Evolutionary conservation across 2,888 invertebrate genomes (phyloP).

Genomic region (Sussaba pulchella): DNA sequence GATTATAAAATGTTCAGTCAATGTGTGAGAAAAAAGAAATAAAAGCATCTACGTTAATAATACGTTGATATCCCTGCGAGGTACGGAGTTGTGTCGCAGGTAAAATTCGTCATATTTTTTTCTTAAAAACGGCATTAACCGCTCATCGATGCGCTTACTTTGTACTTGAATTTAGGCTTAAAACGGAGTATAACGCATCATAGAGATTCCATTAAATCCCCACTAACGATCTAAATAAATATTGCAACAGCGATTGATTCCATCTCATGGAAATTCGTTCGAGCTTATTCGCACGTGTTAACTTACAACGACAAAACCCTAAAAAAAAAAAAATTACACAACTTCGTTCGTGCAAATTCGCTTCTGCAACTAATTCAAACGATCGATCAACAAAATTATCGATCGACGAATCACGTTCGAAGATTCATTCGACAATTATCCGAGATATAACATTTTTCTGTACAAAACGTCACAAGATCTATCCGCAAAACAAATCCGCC

Average conservation of each 20-base stretch:
- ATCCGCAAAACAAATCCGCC: conserved; percentile 63
- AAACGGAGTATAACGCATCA: conserved; percentile 25
- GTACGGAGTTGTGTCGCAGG: conserved; percentile 23
- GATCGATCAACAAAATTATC: conserved; percentile 23
- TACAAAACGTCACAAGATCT: conserved; percentile 27
- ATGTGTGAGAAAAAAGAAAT: conserved; percentile 40
- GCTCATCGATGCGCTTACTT: conserved; percentile 54
- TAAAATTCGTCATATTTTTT: conserved; percentile 3
- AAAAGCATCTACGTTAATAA: conserved; percentile 49
- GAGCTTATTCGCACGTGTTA: not conserved
- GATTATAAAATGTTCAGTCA: conserved; percentile 52
- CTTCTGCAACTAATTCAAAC: not conserved
- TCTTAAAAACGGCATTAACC: not conserved
- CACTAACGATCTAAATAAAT: conserved; percentile 56
- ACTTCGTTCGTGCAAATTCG: not conserved
- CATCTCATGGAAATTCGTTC: conserved; percentile 22
- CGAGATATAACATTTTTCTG: conserved; percentile 12
- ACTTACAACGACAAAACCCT: not conserved
- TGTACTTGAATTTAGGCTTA: conserved; percentile 64
- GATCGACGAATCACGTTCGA: not conserved
- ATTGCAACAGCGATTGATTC: conserved; percentile 49
- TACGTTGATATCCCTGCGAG: conserved; percentile 52
- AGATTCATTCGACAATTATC: conserved; percentile 3
- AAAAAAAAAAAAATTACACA: conserved; percentile 6
- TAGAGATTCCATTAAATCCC: conserved; percentile 40